These are phyloP conservation scores for Zaprionus bogoriensis DNA, from an alignment of 2,888 invertebrate species.

Conservation along the genomic window DNA sequence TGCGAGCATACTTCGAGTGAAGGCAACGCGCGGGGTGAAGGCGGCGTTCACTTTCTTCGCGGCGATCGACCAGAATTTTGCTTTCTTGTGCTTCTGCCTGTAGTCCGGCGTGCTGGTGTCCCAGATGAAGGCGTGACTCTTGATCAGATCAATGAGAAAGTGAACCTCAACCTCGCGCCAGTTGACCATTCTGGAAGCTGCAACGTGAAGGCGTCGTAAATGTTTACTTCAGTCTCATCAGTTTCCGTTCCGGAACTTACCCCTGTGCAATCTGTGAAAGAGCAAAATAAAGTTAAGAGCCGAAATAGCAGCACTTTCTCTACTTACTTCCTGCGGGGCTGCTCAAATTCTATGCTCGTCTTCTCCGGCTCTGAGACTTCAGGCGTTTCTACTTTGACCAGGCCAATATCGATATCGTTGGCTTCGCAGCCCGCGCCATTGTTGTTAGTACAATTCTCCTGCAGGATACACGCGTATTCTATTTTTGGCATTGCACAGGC, in stretches of 20 bases:
- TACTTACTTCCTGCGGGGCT: not conserved
- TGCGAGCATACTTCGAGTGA: constrained; percentile 33
- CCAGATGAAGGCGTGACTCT: constrained; percentile 28
- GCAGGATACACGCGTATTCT: no score
- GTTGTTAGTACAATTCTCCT: no score
- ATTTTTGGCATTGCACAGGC: no score
- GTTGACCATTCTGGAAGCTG: constrained; percentile 24
- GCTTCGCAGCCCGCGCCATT: not conserved
- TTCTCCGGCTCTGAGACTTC: constrained; percentile 4
- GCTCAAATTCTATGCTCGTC: not conserved
- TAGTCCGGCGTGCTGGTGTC: constrained; percentile 25
- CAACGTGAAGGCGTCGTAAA: no score
- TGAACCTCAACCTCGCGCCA: constrained; percentile 40
- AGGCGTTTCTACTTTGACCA: constrained; percentile 18
- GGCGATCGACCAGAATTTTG: constrained; percentile 27
- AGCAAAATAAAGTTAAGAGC: not conserved
- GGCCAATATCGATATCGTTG: constrained; percentile 21
- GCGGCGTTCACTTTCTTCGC: constrained; percentile 29
- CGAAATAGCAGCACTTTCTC: no score
- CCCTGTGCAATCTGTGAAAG: constrained; percentile 22
- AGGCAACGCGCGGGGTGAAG: constrained; percentile 15
- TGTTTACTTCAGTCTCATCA: not conserved
- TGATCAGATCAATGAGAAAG: constrained; percentile 32
- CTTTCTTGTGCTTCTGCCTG: constrained; percentile 30
- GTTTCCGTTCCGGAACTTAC: not conserved